Evolutionary conservation across 2,113 vertebrate species (phyloP).

Genomic region (Anolis sagrei): DNA sequence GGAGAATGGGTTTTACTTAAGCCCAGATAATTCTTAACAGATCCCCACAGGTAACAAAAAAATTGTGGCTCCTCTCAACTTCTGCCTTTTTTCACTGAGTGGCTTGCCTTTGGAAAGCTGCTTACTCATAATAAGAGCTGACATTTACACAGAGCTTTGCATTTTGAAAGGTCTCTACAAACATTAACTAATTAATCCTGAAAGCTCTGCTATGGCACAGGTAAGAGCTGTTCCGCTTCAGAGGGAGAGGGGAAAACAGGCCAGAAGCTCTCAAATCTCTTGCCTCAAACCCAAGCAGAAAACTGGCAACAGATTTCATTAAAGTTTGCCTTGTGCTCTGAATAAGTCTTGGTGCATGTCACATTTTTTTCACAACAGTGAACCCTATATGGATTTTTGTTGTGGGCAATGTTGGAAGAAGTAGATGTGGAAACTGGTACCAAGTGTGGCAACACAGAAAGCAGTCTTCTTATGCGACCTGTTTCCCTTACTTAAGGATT

Average conservation of each 20-base stretch:
- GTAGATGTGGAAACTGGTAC: no score
- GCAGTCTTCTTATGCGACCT: not conserved
- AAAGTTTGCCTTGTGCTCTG: not conserved
- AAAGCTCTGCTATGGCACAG: constrained; percentile 17
- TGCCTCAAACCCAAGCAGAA: not conserved
- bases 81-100: not conserved
- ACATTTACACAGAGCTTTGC: constrained; percentile 41
- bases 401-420: not conserved
- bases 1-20: constrained; percentile 25
- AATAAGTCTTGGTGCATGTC: not conserved
- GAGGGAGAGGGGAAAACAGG: not conserved
- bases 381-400: not conserved
- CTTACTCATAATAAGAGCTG: constrained; percentile 28
- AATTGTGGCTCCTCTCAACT: not conserved
- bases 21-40: constrained; percentile 31
- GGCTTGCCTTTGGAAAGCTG: constrained; percentile 21
- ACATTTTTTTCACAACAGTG: not conserved
- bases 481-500: not conserved
- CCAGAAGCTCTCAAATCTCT: not conserved
- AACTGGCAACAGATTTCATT: not conserved
- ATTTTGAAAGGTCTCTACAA: constrained; percentile 40
- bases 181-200: constrained; percentile 36
- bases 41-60: constrained; percentile 29
- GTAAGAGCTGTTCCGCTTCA: constrained; percentile 19
- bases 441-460: no score